Percentiles rank a stretch among this genome's conserved stretches.
Evolutionary conservation across 2,797 vertebrate genomes (phyloP).

Genomic region (Apogon hyalosoma): DNA sequence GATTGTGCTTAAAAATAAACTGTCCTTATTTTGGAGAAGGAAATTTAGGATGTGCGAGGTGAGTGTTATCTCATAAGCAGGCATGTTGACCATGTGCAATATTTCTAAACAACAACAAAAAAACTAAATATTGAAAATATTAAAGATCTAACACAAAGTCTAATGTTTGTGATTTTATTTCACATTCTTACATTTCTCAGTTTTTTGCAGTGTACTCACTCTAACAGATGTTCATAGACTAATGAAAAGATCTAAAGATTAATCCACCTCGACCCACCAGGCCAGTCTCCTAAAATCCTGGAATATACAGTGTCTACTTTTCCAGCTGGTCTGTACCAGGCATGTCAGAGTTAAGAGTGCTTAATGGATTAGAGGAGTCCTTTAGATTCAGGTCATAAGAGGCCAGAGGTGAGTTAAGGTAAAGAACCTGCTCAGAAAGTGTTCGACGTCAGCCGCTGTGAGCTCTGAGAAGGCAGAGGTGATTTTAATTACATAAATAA

Average conservation of each 20-base stretch:
- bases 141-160: slow-evolving; percentile 87
- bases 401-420: slow-evolving; percentile 41
- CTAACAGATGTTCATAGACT: background rate
- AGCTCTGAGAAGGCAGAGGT: background rate
- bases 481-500: slow-evolving; percentile 7
- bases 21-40: slow-evolving; percentile 86
- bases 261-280: slow-evolving; percentile 3
- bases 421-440: slow-evolving; percentile 18
- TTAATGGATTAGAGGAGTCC: slow-evolving; percentile 50
- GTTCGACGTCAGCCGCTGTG: background rate
- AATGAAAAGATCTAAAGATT: slow-evolving; percentile 17
- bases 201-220: background rate
- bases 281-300: slow-evolving; percentile 18
- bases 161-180: slow-evolving; percentile 55
- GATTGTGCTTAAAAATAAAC: slow-evolving; percentile 87
- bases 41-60: slow-evolving; percentile 83
- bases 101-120: slow-evolving; percentile 87
- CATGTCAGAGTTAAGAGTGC: slow-evolving; percentile 30
- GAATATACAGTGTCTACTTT: slow-evolving; percentile 25
- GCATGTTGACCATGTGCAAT: slow-evolving; percentile 91
- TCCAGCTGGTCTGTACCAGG: slow-evolving; percentile 28
- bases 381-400: slow-evolving; percentile 45
- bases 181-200: background rate
- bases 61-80: slow-evolving; percentile 86
- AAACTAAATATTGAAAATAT: slow-evolving; percentile 87